These are phyloP conservation scores for Euplexia lucipara DNA, from an alignment of 2,888 invertebrate genomes.

Conservation along the genomic window DNA sequence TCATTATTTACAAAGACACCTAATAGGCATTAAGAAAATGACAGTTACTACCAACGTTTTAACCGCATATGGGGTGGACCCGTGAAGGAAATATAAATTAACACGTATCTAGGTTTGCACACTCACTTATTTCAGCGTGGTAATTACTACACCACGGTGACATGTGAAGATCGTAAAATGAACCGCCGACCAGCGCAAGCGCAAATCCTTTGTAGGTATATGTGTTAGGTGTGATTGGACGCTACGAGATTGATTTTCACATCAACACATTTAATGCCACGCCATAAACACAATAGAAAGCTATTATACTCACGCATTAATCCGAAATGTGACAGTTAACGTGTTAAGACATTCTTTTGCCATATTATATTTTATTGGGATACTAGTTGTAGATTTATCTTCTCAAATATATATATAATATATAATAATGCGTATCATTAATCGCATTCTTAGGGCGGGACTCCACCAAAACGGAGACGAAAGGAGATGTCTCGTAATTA, in stretches of 20 bases:
- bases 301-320: too few species aligned
- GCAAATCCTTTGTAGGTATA: neutral
- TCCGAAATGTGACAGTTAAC: too few species aligned
- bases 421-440: too few species aligned
- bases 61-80: neutral
- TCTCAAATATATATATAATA: too few species aligned
- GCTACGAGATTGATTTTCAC: constrained; percentile 16
- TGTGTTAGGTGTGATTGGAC: neutral
- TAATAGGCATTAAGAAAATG: constrained; percentile 2
- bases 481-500: too few species aligned
- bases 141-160: constrained; percentile 5
- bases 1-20: neutral
- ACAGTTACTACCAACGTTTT: neutral
- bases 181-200: neutral
- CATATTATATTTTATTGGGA: too few species aligned
- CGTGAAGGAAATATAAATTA: constrained; percentile 34
- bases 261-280: neutral
- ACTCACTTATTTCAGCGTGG: constrained; percentile 36
- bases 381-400: too few species aligned
- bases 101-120: constrained; percentile 27
- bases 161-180: constrained; percentile 32
- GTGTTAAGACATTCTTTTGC: too few species aligned
- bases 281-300: too few species aligned
- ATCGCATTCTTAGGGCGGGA: too few species aligned
- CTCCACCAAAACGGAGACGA: too few species aligned